Conservation (phyloP, 1,140 invertebrate species). For the Ips nitidus region DNA sequence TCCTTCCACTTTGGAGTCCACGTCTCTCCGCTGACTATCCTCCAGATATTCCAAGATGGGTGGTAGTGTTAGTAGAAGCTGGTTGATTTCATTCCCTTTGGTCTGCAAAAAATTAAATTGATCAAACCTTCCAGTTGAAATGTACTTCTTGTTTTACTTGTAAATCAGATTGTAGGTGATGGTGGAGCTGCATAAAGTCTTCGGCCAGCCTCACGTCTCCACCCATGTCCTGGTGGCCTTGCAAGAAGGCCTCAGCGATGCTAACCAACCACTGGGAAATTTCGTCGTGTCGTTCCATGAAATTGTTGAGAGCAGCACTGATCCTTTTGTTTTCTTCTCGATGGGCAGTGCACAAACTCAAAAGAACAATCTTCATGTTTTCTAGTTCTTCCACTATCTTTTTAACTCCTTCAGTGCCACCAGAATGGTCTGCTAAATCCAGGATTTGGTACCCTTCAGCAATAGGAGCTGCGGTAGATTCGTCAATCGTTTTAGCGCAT, state of each 20-base stretch:
- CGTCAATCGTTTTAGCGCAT: conserved; percentile 64
- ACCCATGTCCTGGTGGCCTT: conserved; percentile 76
- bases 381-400: conserved; percentile 72
- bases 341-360: conserved; percentile 68
- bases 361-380: conserved; percentile 68
- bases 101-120: conserved; percentile 53
- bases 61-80: conserved; percentile 63
- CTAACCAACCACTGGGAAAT: conserved; percentile 71
- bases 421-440: conserved; percentile 61
- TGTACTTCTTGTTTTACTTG: conserved; percentile 55
- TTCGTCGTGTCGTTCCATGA: conserved; percentile 71
- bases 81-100: conserved; percentile 68
- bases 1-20: conserved; percentile 63
- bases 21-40: conserved; percentile 64
- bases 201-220: conserved; percentile 67
- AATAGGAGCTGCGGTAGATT: conserved; percentile 65
- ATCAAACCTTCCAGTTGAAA: not conserved
- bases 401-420: conserved; percentile 53
- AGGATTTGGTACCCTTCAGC: conserved; percentile 73
- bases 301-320: conserved; percentile 66
- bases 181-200: conserved; percentile 76
- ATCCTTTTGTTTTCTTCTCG: conserved; percentile 72
- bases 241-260: conserved; percentile 72
- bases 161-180: conserved; percentile 73
- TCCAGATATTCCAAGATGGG: conserved; percentile 68